Evolutionary conservation across 2,797 vertebrate species (phyloP).

Genomic region (Podargus strigoides): DNA sequence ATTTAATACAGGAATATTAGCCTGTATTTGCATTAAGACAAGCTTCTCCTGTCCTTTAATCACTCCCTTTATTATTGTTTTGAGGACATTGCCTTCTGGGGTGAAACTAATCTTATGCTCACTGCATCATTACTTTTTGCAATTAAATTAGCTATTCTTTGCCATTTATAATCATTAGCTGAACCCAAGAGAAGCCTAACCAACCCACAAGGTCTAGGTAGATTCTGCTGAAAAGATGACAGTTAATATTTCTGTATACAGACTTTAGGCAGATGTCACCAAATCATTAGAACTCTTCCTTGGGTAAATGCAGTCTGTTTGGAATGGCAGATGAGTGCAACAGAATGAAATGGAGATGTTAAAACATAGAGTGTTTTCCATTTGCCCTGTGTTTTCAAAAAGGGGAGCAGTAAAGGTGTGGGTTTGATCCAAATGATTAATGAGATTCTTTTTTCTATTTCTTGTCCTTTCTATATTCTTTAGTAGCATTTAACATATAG

Average conservation of each 20-base stretch:
- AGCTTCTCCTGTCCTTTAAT: not conserved
- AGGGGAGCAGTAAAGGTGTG: not conserved
- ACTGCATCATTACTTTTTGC: slow-evolving; percentile 67
- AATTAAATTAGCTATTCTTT: slow-evolving; percentile 65
- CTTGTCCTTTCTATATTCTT: not conserved
- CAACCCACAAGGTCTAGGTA: not conserved
- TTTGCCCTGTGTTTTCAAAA: not conserved
- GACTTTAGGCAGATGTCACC: not conserved
- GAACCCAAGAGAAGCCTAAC: slow-evolving; percentile 4
- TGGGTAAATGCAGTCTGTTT: not conserved
- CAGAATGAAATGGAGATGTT: not conserved
- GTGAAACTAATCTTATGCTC: slow-evolving; percentile 60
- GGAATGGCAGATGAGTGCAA: not conserved
- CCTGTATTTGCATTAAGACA: slow-evolving; percentile 5
- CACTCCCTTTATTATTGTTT: slow-evolving; percentile 29
- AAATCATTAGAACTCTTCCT: not conserved
- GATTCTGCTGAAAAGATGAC: not conserved
- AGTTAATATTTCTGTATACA: not conserved
- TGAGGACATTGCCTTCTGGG: slow-evolving; percentile 51
- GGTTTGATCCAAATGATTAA: not conserved
- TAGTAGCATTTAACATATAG: not conserved
- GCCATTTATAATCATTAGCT: slow-evolving; percentile 67
- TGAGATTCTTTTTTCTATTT: not conserved
- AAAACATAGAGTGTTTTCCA: not conserved
- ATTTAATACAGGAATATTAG: not conserved